These are phyloP conservation scores for Rhabdomys pumilio DNA, from an alignment of 2,797 vertebrate genomes.

Conservation along the genomic window DNA sequence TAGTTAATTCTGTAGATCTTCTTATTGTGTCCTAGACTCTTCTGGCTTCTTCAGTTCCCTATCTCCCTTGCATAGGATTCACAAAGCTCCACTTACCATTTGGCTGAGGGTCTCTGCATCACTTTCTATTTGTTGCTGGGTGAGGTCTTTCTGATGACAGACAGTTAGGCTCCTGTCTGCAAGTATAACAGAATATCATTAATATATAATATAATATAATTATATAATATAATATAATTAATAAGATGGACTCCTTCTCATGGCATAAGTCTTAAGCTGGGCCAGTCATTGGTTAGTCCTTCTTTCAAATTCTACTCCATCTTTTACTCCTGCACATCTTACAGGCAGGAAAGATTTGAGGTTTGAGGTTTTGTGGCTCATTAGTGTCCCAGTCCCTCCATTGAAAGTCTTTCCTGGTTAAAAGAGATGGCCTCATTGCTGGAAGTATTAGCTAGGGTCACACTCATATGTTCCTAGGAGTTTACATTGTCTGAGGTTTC, in stretches of 20 bases:
- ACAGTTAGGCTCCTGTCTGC: too few species aligned
- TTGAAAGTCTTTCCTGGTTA: background rate
- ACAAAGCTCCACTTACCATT: background rate
- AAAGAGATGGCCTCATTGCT: background rate
- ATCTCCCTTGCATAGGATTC: background rate
- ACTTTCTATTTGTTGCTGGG: background rate
- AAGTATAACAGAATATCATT: background rate
- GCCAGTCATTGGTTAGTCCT: background rate
- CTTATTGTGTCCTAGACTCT: background rate
- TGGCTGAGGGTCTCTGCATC: background rate
- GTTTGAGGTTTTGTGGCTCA: background rate
- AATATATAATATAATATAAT: too few species aligned
- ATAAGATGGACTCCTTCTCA: background rate
- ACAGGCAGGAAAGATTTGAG: background rate
- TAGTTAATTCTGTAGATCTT: background rate
- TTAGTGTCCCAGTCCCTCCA: background rate
- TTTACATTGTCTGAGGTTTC: background rate
- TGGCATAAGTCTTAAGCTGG: background rate
- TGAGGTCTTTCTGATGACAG: background rate
- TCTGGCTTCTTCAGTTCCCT: background rate
- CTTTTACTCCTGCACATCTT: background rate
- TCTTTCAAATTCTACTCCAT: background rate
- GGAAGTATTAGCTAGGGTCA: background rate
- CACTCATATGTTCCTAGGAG: background rate
- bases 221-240: too few species aligned